Evolutionary conservation across 1,140 invertebrate species (phyloP).

Genomic region (Theocolax elegans): DNA sequence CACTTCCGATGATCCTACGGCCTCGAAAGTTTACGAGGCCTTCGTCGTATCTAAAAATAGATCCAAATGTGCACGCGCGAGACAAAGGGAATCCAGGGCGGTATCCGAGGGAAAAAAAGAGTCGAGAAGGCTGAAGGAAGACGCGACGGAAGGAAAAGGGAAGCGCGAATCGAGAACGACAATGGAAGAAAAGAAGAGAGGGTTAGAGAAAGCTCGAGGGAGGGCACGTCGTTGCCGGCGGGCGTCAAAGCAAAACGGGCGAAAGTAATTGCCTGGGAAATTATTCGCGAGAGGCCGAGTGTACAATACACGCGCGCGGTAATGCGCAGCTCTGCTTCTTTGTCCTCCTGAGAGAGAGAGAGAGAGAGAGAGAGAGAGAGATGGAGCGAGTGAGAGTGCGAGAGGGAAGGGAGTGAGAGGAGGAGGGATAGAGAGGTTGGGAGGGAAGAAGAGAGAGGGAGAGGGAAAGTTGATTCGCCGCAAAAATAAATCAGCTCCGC

Average conservation of each 20-base stretch:
- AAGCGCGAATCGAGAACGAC: not conserved
- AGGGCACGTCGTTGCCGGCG: not conserved
- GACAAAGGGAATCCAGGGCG: too few relatives aligned
- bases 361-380: not conserved
- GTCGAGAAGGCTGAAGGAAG: not conserved
- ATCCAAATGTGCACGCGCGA: too few relatives aligned
- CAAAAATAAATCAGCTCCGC: too few relatives aligned
- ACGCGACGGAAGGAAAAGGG: not conserved
- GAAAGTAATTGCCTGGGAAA: conserved; percentile 33
- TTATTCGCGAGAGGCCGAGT: conserved; percentile 7
- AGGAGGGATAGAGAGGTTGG: too few relatives aligned
- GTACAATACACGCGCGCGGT: not conserved
- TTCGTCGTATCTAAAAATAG: not conserved
- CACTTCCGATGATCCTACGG: too few relatives aligned
- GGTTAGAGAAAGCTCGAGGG: too few relatives aligned
- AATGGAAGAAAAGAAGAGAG: not conserved
- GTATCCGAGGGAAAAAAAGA: too few relatives aligned
- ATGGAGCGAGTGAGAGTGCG: not conserved
- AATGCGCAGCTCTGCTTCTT: not conserved
- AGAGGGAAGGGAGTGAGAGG: not conserved
- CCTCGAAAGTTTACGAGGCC: too few relatives aligned
- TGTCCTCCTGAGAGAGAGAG: not conserved
- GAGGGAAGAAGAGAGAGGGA: too few relatives aligned
- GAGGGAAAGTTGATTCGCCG: too few relatives aligned
- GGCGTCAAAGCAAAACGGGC: conserved; percentile 2